These are phyloP conservation scores for Acrocephalus kingi DNA, from an alignment of 2,113 vertebrate genomes.

Conservation along the genomic window DNA sequence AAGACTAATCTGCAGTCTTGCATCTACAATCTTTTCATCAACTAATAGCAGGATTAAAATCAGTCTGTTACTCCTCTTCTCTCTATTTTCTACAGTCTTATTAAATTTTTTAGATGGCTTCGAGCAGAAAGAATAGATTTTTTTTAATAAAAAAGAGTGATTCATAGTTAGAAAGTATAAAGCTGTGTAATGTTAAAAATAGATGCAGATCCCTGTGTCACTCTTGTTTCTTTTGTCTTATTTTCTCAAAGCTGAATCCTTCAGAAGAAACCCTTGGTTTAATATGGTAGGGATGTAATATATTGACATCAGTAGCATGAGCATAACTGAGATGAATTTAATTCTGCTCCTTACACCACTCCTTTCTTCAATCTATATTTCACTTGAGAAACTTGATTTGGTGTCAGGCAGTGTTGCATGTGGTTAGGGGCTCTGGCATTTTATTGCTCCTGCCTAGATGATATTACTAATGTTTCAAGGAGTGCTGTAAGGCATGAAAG, in stretches of 20 bases:
- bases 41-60: slow-evolving; percentile 37
- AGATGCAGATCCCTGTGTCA: background rate
- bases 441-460: slow-evolving; percentile 41
- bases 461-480: slow-evolving; percentile 57
- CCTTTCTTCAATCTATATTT: slow-evolving; percentile 38
- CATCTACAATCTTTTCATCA: background rate
- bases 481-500: slow-evolving; percentile 43
- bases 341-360: background rate
- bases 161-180: background rate
- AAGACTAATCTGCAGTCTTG: slow-evolving; percentile 6
- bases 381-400: slow-evolving; percentile 45
- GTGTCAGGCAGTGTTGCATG: slow-evolving; percentile 34
- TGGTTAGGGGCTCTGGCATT: slow-evolving; percentile 32
- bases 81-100: background rate
- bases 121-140: background rate
- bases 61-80: background rate
- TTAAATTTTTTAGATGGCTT: background rate
- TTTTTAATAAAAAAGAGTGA: background rate
- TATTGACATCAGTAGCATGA: slow-evolving; percentile 19
- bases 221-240: no score
- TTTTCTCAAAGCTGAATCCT: background rate
- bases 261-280: background rate
- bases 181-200: background rate
- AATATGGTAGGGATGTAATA: slow-evolving; percentile 1
- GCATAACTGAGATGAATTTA: slow-evolving; percentile 19